These are phyloP conservation scores for Schlechtendalia chinensis DNA, from an alignment of 1,140 invertebrate species.

Conservation along the genomic window DNA sequence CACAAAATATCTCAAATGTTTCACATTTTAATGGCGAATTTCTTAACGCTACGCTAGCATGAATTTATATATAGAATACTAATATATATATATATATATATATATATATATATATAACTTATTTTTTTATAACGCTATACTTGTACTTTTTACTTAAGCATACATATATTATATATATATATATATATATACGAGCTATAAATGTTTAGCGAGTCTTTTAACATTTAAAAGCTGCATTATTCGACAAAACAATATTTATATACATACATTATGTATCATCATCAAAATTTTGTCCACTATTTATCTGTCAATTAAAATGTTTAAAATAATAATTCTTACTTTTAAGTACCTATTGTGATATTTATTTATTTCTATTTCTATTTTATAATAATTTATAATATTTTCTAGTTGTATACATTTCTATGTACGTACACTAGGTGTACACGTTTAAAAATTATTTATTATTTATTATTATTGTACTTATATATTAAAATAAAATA, in stretches of 20 bases:
- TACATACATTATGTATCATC: constrained; percentile 11
- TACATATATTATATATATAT: background rate
- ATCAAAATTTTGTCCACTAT: constrained; percentile 40
- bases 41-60: constrained; percentile 21
- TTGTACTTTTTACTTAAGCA: constrained; percentile 26
- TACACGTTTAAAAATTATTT: background rate
- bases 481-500: background rate
- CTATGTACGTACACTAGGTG: background rate
- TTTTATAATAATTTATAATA: constrained; percentile 28
- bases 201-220: constrained; percentile 20
- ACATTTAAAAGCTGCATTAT: constrained; percentile 8
- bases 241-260: background rate
- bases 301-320: constrained; percentile 48
- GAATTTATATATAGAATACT: constrained; percentile 34
- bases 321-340: constrained; percentile 38
- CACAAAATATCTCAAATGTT: background rate
- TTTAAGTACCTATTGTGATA: constrained; percentile 49
- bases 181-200: constrained; percentile 22
- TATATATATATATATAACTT: background rate
- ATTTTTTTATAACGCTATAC: constrained; percentile 41
- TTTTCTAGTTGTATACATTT: background rate
- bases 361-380: constrained; percentile 37
- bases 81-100: constrained; percentile 15
- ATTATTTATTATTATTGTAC: background rate
- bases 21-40: constrained; percentile 1